phyloP scores from a whole-genome alignment of 2,888 invertebrate species.

The Cristatella mucedo region DNA sequence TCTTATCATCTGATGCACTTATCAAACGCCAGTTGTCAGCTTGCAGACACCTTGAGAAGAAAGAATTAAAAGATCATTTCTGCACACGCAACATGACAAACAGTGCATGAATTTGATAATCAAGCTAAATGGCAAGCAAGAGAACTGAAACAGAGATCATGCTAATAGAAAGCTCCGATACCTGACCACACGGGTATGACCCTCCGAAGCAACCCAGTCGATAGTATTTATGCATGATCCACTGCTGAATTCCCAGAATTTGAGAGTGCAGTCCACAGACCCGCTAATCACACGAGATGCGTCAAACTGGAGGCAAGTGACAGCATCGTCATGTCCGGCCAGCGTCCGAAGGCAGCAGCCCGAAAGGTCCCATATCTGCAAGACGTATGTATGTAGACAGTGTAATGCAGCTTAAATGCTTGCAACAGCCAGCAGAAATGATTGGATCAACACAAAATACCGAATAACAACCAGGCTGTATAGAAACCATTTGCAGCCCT shows the following conservation, averaged over 20 bases:
- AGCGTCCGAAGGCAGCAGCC: conserved; percentile 39
- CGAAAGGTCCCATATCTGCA: conserved; percentile 40
- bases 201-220: conserved; percentile 44
- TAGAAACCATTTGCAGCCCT: too few relatives aligned
- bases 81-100: too few relatives aligned
- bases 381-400: too few relatives aligned
- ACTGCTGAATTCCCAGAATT: conserved; percentile 40
- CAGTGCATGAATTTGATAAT: too few relatives aligned
- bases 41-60: conserved; percentile 38
- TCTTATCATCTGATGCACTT: conserved; percentile 44
- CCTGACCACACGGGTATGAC: conserved; percentile 43
- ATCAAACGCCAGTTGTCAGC: conserved; percentile 43
- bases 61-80: neutral
- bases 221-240: conserved; percentile 41
- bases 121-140: too few relatives aligned
- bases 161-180: conserved; percentile 12
- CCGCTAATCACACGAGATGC: conserved; percentile 40
- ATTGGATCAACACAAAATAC: too few relatives aligned
- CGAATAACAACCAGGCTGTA: too few relatives aligned
- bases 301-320: conserved; percentile 43
- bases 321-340: conserved; percentile 41
- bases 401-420: too few relatives aligned
- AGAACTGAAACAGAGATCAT: neutral
- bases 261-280: conserved; percentile 41
- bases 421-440: too few relatives aligned